Evolutionary conservation across 2,888 invertebrate genomes (phyloP).

Genomic region (Deilephila porcellus): DNA sequence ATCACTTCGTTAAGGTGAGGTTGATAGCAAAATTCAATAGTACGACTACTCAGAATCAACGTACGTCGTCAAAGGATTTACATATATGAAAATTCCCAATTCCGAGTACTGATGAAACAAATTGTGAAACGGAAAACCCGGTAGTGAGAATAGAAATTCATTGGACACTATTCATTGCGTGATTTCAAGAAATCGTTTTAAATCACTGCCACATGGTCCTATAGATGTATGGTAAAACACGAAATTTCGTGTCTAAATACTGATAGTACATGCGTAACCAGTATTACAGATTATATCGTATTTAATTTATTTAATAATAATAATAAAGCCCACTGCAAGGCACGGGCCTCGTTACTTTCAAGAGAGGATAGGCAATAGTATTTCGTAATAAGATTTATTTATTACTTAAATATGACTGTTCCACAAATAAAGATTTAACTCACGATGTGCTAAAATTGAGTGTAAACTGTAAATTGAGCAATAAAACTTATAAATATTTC

Average conservation of each 20-base stretch:
- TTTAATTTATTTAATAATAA: too few species aligned
- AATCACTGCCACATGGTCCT: not conserved
- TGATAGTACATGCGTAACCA: not conserved
- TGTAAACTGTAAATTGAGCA: not conserved
- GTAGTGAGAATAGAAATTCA: too few species aligned
- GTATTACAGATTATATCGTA: not conserved
- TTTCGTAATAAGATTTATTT: too few species aligned
- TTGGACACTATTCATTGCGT: too few species aligned
- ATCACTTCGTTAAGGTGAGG: not conserved
- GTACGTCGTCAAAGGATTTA: too few species aligned
- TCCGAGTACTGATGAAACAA: too few species aligned
- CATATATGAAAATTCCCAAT: too few species aligned
- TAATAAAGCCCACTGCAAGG: too few species aligned
- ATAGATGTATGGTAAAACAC: not conserved
- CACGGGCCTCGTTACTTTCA: too few species aligned
- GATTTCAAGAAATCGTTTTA: too few species aligned
- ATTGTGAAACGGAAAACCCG: too few species aligned
- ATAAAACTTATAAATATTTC: not conserved
- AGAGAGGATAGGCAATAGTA: too few species aligned
- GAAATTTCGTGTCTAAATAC: not conserved
- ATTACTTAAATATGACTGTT: not conserved
- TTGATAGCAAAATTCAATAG: not conserved
- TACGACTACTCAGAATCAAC: not conserved
- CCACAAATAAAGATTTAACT: not conserved
- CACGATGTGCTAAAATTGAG: not conserved